Evolutionary conservation across 2,113 vertebrate species (phyloP).

Genomic region (Salvelinus sp.): DNA sequence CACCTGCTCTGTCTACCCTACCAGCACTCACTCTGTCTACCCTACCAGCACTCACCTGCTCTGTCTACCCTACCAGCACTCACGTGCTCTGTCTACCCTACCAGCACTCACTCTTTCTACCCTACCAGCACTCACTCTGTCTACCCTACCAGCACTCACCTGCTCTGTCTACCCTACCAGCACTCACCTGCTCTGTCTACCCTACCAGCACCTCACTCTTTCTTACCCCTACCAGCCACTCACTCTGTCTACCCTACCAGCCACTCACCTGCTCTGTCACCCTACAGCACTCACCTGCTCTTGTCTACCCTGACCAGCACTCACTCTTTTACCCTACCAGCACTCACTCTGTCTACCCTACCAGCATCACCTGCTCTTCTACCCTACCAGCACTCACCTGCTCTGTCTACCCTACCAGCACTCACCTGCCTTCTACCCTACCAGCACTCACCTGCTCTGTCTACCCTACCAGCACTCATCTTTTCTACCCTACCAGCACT

Average conservation of each 20-base stretch:
- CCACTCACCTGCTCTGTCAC: background rate
- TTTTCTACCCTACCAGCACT: no score
- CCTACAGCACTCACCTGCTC: background rate
- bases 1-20: no score
- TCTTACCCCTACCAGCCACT: no score
- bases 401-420: conserved; percentile 10
- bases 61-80: conserved; percentile 8
- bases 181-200: conserved; percentile 24
- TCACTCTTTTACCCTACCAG: background rate
- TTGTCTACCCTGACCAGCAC: no score
- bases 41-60: no score
- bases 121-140: conserved; percentile 26
- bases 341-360: conserved; percentile 39
- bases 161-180: conserved; percentile 24
- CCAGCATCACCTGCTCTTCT: conserved; percentile 27
- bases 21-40: background rate
- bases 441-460: conserved; percentile 23
- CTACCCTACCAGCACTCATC: background rate
- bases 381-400: no score
- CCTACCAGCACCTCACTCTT: background rate
- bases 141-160: background rate
- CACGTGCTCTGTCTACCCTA: conserved; percentile 36
- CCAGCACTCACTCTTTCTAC: conserved; percentile 23
- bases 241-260: background rate
- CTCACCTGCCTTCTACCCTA: conserved; percentile 38